These are phyloP conservation scores for Leptobrachium ailaonicum DNA, from an alignment of 2,113 vertebrate genomes.

Conservation along the genomic window DNA sequence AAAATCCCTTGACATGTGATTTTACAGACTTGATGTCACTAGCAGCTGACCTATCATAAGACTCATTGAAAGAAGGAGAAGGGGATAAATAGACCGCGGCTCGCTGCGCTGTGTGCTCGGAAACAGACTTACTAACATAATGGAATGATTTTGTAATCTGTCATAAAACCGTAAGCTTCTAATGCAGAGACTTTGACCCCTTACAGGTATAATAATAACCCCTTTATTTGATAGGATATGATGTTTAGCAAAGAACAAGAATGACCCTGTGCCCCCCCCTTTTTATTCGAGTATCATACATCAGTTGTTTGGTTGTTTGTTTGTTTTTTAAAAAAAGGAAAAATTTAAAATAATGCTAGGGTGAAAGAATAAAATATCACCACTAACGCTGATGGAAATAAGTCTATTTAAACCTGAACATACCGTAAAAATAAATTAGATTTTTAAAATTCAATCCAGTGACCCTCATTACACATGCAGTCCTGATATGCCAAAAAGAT, in stretches of 20 bases:
- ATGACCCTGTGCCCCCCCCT: no score
- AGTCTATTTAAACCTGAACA: no score
- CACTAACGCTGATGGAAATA: no score
- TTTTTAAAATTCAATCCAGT: no score
- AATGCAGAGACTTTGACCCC: constrained; percentile 93
- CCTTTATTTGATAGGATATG: constrained; percentile 79
- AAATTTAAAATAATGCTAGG: no score
- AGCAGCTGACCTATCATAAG: constrained; percentile 90
- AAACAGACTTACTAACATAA: constrained; percentile 86
- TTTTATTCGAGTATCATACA: no score
- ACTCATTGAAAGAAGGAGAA: constrained; percentile 67
- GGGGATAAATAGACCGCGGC: constrained; percentile 61
- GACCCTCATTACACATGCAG: no score
- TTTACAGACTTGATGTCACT: constrained; percentile 77
- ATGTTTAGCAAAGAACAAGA: constrained; percentile 53
- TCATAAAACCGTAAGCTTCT: constrained; percentile 90
- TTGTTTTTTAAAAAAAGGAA: no score
- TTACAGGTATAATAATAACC: constrained; percentile 92
- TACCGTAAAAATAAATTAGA: no score
- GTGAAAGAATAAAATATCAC: no score
- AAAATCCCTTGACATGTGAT: constrained; percentile 78
- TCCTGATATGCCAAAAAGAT: no score
- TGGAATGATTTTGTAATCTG: constrained; percentile 94
- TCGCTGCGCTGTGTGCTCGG: constrained; percentile 64
- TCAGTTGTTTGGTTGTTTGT: no score